Evolutionary conservation across 2,797 vertebrate genomes (phyloP).

Genomic region (Miichthys miiuy): DNA sequence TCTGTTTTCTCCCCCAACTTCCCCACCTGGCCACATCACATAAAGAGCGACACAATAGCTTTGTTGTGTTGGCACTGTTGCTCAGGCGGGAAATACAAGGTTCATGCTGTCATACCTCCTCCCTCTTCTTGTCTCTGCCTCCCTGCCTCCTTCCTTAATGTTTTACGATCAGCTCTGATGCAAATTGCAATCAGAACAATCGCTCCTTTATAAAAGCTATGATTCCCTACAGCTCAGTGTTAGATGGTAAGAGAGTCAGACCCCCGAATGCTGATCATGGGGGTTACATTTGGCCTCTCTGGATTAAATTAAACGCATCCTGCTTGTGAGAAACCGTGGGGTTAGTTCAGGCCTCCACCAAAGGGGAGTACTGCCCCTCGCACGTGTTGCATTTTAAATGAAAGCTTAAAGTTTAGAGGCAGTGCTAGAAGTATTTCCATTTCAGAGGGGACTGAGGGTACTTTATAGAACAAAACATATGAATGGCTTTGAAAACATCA

Average conservation of each 20-base stretch:
- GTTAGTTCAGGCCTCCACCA: constrained; percentile 22
- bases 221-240: constrained; percentile 37
- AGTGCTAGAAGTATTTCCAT: no score
- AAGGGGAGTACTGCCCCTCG: not conserved
- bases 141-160: constrained; percentile 2
- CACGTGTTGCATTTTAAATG: constrained; percentile 11
- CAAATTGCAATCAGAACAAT: constrained; percentile 61
- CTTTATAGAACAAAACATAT: no score
- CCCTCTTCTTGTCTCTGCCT: not conserved
- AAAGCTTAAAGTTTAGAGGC: not conserved
- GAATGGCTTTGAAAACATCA: no score
- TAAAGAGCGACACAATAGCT: constrained; percentile 63
- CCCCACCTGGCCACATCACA: constrained; percentile 60
- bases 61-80: constrained; percentile 60
- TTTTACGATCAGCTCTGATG: constrained; percentile 54
- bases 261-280: constrained; percentile 37
- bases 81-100: constrained; percentile 58
- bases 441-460: no score
- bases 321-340: constrained; percentile 9
- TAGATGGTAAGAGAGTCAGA: constrained; percentile 28
- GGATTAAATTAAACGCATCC: constrained; percentile 47
- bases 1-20: constrained; percentile 6
- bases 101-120: constrained; percentile 48
- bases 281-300: constrained; percentile 31
- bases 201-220: constrained; percentile 50